A percentile compares a stretch with the other conserved stretches of the same genome.
phyloP scores from a whole-genome alignment of 1,140 invertebrate genomes.

The Calliopsis andreniformis region DNA sequence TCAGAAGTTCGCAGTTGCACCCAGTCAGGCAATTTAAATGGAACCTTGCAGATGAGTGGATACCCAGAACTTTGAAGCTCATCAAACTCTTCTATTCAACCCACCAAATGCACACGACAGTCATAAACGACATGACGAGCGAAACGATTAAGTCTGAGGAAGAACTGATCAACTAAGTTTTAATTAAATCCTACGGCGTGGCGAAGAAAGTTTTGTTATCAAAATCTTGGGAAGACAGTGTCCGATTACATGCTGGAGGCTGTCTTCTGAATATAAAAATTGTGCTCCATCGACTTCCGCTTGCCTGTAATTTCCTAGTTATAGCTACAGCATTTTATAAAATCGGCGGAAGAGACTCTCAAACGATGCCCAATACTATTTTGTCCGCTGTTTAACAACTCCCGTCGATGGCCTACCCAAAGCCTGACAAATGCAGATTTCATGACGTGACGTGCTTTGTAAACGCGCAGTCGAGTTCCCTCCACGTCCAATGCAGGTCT shows the following conservation, averaged over 20 bases:
- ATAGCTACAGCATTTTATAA: no score
- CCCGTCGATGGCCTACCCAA: not conserved
- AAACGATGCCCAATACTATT: not conserved
- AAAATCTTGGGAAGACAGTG: no score
- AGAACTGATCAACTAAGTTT: conserved; percentile 17
- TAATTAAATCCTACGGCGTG: not conserved
- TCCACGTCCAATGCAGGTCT: conserved; percentile 27
- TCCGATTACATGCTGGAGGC: no score
- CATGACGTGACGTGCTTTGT: conserved; percentile 33
- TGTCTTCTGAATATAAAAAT: not conserved
- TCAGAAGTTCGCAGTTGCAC: not conserved
- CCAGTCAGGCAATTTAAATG: not conserved
- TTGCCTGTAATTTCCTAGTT: not conserved
- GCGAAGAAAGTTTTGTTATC: not conserved
- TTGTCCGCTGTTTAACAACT: not conserved
- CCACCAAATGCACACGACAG: no score
- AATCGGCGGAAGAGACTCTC: not conserved
- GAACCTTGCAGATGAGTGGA: no score
- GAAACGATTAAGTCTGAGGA: not conserved
- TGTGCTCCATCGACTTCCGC: not conserved
- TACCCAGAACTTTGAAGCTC: no score
- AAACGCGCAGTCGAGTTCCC: not conserved
- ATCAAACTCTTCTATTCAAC: no score
- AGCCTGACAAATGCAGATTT: conserved; percentile 44
- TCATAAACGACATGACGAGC: no score